phyloP scores from a whole-genome alignment of 2,797 vertebrate species.

The Anabas testudineus region DNA sequence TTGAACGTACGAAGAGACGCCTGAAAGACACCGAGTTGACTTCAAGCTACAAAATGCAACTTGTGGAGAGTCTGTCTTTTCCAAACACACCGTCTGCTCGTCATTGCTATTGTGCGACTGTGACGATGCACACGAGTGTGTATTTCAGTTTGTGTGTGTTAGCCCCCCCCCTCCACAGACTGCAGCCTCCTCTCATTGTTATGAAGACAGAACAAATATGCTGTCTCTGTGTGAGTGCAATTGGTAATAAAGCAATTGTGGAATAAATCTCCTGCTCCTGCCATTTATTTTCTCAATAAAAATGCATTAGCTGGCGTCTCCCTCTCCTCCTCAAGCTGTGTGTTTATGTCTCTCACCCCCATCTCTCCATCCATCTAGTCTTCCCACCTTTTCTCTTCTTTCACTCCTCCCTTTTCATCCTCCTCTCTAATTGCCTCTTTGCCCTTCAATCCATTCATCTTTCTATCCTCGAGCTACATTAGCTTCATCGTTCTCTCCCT shows the following conservation, averaged over 20 bases:
- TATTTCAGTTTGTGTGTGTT: background rate
- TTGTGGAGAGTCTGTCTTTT: too few species aligned
- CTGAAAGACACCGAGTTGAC: too few species aligned
- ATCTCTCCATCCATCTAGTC: background rate
- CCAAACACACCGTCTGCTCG: too few species aligned
- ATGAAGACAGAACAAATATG: conserved; percentile 13
- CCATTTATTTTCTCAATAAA: conserved; percentile 35
- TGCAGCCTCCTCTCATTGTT: conserved; percentile 25
- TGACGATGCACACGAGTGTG: too few species aligned
- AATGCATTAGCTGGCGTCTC: conserved; percentile 11
- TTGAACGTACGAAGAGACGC: too few species aligned
- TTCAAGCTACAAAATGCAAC: too few species aligned
- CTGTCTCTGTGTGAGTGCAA: background rate
- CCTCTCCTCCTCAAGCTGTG: background rate
- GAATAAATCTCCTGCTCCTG: conserved; percentile 23
- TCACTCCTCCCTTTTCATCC: background rate
- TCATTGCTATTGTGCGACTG: background rate
- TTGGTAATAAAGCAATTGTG: conserved; percentile 22
- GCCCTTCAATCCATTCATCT: background rate
- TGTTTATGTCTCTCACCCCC: background rate
- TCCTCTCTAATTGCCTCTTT: background rate
- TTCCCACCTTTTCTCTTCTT: background rate
- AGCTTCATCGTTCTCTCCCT: background rate
- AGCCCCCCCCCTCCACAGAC: background rate
- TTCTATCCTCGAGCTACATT: background rate